Conservation (phyloP, 2,113 vertebrate species). For the Oryzias woworae region DNA sequence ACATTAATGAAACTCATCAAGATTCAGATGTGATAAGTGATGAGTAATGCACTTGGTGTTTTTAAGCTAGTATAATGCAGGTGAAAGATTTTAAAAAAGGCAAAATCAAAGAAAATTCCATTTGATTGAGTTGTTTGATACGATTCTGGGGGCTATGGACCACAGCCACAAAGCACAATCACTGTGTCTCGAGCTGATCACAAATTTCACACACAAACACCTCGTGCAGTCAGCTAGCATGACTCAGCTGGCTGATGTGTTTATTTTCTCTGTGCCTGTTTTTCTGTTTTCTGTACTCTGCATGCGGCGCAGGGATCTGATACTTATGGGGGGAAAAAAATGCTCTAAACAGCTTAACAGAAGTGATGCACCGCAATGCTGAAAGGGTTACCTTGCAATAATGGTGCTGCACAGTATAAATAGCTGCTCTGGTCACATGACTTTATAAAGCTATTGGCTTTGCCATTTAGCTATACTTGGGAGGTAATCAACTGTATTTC, state of each 20-base stretch:
- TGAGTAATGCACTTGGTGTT: no score
- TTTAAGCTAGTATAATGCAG: no score
- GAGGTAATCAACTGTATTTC: slow-evolving; percentile 11
- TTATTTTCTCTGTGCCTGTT: no score
- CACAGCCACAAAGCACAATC: slow-evolving; percentile 35
- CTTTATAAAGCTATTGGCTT: slow-evolving; percentile 30
- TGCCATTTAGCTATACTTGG: slow-evolving; percentile 16
- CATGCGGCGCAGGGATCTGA: no score
- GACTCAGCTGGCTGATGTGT: slow-evolving; percentile 53
- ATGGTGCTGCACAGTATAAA: slow-evolving; percentile 46
- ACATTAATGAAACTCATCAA: not conserved
- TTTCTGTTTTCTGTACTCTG: no score
- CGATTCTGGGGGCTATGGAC: slow-evolving; percentile 18
- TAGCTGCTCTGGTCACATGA: slow-evolving; percentile 42
- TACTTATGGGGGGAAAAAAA: slow-evolving; percentile 7
- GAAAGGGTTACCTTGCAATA: slow-evolving; percentile 26
- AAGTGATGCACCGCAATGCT: slow-evolving; percentile 20
- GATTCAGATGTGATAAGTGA: no score
- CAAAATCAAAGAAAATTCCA: not conserved
- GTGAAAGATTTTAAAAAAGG: slow-evolving; percentile 2
- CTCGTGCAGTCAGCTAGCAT: slow-evolving; percentile 34
- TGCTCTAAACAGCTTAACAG: slow-evolving; percentile 18
- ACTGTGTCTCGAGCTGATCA: slow-evolving; percentile 25
- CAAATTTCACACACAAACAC: slow-evolving; percentile 36
- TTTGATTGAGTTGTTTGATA: not conserved